Percentiles rank a stretch among this genome's conserved stretches.
phyloP scores from a whole-genome alignment of 2,888 invertebrate species.

The Cantharis rufa region DNA sequence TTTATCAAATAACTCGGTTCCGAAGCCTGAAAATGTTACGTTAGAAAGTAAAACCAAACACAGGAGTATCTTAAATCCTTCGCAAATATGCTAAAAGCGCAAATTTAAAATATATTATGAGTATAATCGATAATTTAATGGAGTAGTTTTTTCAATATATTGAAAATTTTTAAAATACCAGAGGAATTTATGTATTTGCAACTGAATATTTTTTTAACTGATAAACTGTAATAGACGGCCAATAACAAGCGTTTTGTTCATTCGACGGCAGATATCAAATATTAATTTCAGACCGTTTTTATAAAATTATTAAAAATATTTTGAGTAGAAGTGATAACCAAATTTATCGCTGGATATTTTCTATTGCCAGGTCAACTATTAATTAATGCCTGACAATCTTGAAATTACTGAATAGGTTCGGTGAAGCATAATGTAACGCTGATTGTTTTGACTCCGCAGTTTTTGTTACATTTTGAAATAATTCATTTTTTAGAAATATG shows the following conservation, averaged over 20 bases:
- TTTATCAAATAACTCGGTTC: neutral
- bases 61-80: neutral
- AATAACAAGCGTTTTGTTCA: neutral
- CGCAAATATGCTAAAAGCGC: neutral
- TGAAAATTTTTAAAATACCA: no score
- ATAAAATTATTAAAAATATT: neutral
- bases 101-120: neutral
- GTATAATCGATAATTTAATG: no score
- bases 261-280: neutral
- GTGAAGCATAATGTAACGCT: neutral
- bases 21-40: neutral
- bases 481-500: neutral
- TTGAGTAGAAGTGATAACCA: neutral
- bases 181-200: no score
- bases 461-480: neutral
- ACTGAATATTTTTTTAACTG: neutral
- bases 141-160: no score
- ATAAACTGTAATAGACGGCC: neutral
- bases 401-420: neutral
- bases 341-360: neutral
- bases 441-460: neutral
- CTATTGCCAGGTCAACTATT: neutral
- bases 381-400: neutral
- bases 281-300: neutral
- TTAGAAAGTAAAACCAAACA: no score